phyloP scores from a whole-genome alignment of 2,888 invertebrate genomes.

The Hirtodrosophila alboralis region DNA sequence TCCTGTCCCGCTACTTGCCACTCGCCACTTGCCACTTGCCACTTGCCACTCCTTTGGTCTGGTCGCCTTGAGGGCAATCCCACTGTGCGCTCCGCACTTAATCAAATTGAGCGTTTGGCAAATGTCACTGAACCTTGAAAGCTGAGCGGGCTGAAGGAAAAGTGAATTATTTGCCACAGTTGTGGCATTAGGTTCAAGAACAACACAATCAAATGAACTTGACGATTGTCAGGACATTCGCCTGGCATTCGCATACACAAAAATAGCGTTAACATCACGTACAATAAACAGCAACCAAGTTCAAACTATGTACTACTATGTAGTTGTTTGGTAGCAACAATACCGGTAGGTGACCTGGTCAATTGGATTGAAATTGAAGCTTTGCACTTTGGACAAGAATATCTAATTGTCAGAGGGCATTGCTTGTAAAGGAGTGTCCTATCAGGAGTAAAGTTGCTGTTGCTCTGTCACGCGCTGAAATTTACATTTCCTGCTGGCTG shows the following conservation, averaged over 20 bases:
- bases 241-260: slow-evolving; percentile 22
- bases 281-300: slow-evolving; percentile 15
- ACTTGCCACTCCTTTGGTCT: neutral
- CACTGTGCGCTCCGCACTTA: slow-evolving; percentile 59
- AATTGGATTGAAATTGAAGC: slow-evolving; percentile 26
- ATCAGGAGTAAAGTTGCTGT: slow-evolving; percentile 14
- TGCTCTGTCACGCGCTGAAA: slow-evolving; percentile 47
- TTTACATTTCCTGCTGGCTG: slow-evolving; percentile 70
- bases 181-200: slow-evolving; percentile 68
- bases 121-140: slow-evolving; percentile 74
- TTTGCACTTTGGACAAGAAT: slow-evolving; percentile 14
- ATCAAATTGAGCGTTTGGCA: slow-evolving; percentile 72
- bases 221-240: slow-evolving; percentile 72
- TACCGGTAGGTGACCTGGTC: slow-evolving; percentile 17
- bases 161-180: slow-evolving; percentile 69
- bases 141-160: slow-evolving; percentile 37
- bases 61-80: slow-evolving; percentile 28
- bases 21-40: neutral
- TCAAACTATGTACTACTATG: too few relatives aligned
- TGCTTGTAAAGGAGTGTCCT: slow-evolving; percentile 18
- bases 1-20: neutral
- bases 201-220: slow-evolving; percentile 65
- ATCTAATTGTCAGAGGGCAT: slow-evolving; percentile 27
- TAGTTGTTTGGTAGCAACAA: too few relatives aligned
- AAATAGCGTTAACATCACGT: slow-evolving; percentile 41